Evolutionary conservation across 1,140 invertebrate genomes (phyloP).

Genomic region (Triops cancriformis): DNA sequence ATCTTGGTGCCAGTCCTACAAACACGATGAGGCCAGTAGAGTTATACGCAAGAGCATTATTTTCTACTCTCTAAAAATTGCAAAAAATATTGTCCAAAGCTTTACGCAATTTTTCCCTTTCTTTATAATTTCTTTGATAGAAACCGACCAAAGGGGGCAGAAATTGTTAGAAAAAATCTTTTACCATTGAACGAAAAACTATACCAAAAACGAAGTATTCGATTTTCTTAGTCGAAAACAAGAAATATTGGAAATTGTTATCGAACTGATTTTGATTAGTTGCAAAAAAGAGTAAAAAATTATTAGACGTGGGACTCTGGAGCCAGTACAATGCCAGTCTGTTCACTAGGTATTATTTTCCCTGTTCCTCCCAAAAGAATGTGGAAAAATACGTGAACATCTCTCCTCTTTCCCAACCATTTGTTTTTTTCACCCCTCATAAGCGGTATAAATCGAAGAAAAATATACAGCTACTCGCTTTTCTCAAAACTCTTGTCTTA

Average conservation of each 20-base stretch:
- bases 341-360: background rate
- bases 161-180: too few relatives aligned
- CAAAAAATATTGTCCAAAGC: background rate
- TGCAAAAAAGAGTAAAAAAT: background rate
- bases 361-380: background rate
- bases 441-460: background rate
- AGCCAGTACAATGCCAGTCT: constrained; percentile 1
- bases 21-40: background rate
- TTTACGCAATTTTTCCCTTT: background rate
- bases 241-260: too few relatives aligned
- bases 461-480: background rate
- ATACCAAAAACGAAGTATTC: constrained; percentile 1
- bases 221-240: background rate
- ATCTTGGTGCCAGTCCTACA: constrained; percentile 12
- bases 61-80: constrained; percentile 1
- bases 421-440: background rate
- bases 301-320: background rate
- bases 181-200: background rate
- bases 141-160: background rate
- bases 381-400: background rate
- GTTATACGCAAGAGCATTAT: constrained; percentile 14
- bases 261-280: background rate
- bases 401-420: background rate
- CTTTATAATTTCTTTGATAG: background rate
- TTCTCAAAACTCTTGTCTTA: background rate